Evolutionary conservation across 1,140 invertebrate genomes (phyloP).

Genomic region (Tetraneura akinire): DNA sequence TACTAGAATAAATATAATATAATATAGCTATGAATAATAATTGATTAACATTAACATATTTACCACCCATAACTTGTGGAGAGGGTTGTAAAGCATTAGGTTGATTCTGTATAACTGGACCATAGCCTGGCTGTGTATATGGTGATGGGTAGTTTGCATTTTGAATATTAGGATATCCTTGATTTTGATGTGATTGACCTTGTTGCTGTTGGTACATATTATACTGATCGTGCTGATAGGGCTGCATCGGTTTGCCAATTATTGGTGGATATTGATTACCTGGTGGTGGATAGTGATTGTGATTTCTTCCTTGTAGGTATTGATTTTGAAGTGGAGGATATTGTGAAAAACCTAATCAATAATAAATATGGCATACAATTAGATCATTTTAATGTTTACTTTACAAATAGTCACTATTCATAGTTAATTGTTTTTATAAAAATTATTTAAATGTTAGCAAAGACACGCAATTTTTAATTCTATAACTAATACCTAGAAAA

Average conservation of each 20-base stretch:
- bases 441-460: too few species aligned
- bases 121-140: conserved; percentile 24
- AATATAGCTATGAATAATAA: too few species aligned
- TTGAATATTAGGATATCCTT: background rate
- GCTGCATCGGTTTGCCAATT: background rate
- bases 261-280: conserved; percentile 2
- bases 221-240: conserved; percentile 32
- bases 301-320: conserved; percentile 3
- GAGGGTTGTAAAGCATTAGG: conserved; percentile 9
- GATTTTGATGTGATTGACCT: conserved; percentile 32
- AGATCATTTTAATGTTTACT: background rate
- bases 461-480: too few species aligned
- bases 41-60: background rate
- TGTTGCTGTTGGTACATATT: conserved; percentile 40
- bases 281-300: background rate
- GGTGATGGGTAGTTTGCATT: conserved; percentile 13
- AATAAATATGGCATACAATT: background rate
- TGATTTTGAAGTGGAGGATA: conserved; percentile 29
- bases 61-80: conserved; percentile 9
- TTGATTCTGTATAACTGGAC: conserved; percentile 33
- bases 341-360: conserved; percentile 29
- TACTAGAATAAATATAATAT: background rate
- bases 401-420: too few species aligned
- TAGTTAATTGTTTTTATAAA: too few species aligned
- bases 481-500: too few species aligned